Evolutionary conservation across 2,888 invertebrate genomes (phyloP).

Genomic region (Trimorus sp.): DNA sequence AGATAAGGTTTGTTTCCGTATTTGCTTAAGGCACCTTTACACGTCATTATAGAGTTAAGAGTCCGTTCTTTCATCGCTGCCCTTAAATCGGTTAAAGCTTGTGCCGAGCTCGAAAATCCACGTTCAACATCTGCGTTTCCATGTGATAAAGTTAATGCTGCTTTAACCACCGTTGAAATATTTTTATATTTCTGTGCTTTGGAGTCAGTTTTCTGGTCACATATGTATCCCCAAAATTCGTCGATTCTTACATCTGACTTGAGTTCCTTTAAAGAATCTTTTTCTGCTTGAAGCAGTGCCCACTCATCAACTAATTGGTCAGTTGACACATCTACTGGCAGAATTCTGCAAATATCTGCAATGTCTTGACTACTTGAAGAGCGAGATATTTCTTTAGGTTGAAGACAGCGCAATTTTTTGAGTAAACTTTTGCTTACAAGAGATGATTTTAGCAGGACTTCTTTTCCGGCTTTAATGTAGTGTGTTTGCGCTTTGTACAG

Average conservation of each 20-base stretch:
- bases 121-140: constrained; percentile 61
- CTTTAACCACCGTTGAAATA: constrained; percentile 48
- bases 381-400: neutral
- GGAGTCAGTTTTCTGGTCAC: neutral
- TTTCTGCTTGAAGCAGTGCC: constrained; percentile 31
- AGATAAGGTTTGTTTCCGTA: constrained; percentile 8
- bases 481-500: constrained; percentile 7
- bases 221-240: constrained; percentile 2
- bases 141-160: constrained; percentile 54
- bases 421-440: constrained; percentile 19
- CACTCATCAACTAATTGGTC: constrained; percentile 45
- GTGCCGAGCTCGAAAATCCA: constrained; percentile 57
- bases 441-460: constrained; percentile 13
- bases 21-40: constrained; percentile 12
- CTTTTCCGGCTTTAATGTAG: constrained; percentile 9
- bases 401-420: constrained; percentile 1
- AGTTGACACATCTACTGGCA: constrained; percentile 41
- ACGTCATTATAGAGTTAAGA: constrained; percentile 37
- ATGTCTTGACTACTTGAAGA: constrained; percentile 24
- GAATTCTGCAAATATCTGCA: constrained; percentile 26
- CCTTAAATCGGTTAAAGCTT: constrained; percentile 52
- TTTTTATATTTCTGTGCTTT: neutral
- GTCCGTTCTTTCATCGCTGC: constrained; percentile 58
- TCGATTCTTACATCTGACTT: constrained; percentile 1
- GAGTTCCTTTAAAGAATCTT: neutral